These are phyloP conservation scores for Cyphomyrus discorhynchus DNA, from an alignment of 2,113 vertebrate genomes.

Conservation along the genomic window DNA sequence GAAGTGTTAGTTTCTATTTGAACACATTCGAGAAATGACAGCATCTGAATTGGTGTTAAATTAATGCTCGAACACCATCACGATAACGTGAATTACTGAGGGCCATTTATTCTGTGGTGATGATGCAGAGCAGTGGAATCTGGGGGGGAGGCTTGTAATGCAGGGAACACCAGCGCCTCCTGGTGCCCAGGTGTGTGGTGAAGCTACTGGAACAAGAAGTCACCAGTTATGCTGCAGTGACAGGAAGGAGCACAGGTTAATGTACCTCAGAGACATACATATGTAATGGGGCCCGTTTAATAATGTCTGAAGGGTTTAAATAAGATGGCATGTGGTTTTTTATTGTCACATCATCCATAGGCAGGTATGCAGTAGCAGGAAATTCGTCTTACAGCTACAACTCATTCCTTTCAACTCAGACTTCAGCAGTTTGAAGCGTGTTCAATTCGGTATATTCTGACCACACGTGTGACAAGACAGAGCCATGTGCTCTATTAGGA, in stretches of 20 bases:
- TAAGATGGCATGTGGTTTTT: not conserved
- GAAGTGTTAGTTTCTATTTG: not conserved
- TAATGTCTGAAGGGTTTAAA: not conserved
- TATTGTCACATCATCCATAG: not conserved
- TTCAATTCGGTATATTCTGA: not conserved
- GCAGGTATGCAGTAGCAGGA: not conserved
- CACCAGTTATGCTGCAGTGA: not conserved
- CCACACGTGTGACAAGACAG: not conserved
- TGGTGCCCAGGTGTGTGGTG: not conserved
- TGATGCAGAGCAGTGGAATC: not conserved
- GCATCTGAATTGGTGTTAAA: not conserved
- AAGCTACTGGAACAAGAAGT: not conserved
- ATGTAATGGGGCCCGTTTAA: not conserved
- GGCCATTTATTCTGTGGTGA: not conserved
- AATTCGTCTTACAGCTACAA: not conserved
- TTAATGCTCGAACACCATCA: not conserved
- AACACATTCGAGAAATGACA: not conserved
- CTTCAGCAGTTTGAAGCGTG: not conserved
- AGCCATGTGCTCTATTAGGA: not conserved
- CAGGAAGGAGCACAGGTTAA: not conserved
- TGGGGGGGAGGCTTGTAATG: not conserved
- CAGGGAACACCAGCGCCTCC: not conserved
- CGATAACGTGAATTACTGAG: not conserved
- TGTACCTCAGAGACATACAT: not conserved
- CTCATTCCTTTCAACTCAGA: not conserved